Percentiles rank a stretch among this genome's conserved stretches.
Evolutionary conservation across 2,113 vertebrate species (phyloP).

Genomic region (Promerops cafer): DNA sequence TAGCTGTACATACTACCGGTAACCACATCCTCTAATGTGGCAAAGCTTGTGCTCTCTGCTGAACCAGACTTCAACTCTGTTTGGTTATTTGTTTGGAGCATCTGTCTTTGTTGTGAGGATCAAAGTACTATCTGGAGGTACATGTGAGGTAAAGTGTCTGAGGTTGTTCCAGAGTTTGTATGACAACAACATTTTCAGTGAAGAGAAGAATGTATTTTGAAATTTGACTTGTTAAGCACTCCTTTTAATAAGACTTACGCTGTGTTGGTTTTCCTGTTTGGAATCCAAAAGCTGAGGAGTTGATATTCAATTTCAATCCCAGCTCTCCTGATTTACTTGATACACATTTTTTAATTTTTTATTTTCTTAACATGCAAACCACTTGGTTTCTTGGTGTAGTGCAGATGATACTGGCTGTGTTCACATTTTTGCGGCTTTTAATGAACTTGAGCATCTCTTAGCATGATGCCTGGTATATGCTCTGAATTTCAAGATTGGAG

Average conservation of each 20-base stretch:
- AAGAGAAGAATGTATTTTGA: not conserved
- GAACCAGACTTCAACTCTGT: not conserved
- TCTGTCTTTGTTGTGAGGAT: not conserved
- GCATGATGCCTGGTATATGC: not conserved
- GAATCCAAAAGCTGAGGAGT: not conserved
- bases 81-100: not conserved
- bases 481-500: not conserved
- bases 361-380: not conserved
- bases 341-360: no score
- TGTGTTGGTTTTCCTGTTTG: not conserved
- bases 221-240: not conserved
- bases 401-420: not conserved
- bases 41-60: not conserved
- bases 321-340: not conserved
- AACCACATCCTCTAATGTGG: not conserved
- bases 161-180: not conserved
- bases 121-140: not conserved
- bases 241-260: not conserved
- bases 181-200: not conserved
- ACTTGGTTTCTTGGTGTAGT: not conserved
- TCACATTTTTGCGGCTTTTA: not conserved
- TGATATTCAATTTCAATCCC: not conserved
- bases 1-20: not conserved
- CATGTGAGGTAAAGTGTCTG: not conserved
- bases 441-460: not conserved